Base-by-base conservation (phyloP, 2,797 vertebrate species). In the Adrianichthys oophorus region DNA sequence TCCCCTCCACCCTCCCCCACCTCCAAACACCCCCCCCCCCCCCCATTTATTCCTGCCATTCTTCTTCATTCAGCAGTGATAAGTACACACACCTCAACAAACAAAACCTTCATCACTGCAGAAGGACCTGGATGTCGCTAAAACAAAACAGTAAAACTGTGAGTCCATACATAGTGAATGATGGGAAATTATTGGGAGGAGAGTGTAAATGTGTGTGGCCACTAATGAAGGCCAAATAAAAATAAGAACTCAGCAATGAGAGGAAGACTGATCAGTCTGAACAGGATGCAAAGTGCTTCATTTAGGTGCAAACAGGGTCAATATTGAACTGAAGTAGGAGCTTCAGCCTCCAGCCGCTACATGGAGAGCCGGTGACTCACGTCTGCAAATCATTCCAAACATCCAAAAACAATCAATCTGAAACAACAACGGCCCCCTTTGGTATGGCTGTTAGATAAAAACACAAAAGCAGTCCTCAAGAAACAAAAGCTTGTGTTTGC, bases 21-120 rank as follows among this genome's bases (percentile, higher is more conserved):
- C 66, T 74, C 56, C 37, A 62, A 52, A 69, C 62, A 49, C 49
- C 49, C 49, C 63, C 72, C 58, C n/a, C n/a, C n/a, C 63, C 52
- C 63, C 72, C 58, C 79, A 82, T 87, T 83, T 85, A 85, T 87
- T 86, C 85, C 82, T 85, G 78, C 74, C 71, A 83, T 88, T 87
- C 85, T 88, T 81, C 73, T 72, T 57, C 46, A 4, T 65, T 65
- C 58, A 65, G 61, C 61, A 37, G 48, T 52, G 72, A 80, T 77
- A 78, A 81, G 78, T 63, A 78, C 42, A 50, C 51, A 60, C 8
- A 56, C 37, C 63, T 62, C 16, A 13, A 15, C 21, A 52, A 50
- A 41, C 55, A 42, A 52, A 53, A 26, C 1, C 65, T 61, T 52
- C 46, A 55, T 57, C 40, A 51, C 54, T 19, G 29, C 41, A 58